phyloP scores from a whole-genome alignment of 2,113 vertebrate genomes.

The Furnarius figulus region DNA sequence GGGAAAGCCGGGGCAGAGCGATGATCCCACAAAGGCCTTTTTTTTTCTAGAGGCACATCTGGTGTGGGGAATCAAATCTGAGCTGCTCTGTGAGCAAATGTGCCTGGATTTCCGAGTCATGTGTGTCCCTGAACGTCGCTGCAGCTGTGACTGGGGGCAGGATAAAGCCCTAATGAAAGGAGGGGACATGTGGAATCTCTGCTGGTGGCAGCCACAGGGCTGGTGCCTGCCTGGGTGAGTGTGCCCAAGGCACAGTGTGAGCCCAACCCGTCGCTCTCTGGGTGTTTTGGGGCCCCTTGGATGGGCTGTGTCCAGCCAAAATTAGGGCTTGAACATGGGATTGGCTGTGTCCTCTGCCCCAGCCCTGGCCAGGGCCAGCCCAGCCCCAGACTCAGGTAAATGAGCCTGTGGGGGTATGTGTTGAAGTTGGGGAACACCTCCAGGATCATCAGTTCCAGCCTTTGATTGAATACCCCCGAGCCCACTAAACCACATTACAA shows the following conservation, averaged over 20 bases:
- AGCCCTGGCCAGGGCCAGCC: rapidly evolving
- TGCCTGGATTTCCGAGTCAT: not conserved
- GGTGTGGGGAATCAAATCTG: not conserved
- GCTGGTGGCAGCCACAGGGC: not conserved
- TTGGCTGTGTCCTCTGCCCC: not conserved
- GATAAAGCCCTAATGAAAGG: not conserved
- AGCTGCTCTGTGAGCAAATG: not conserved
- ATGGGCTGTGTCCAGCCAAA: not conserved
- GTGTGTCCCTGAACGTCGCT: not conserved
- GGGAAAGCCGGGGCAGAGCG: not conserved
- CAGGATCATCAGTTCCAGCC: not conserved
- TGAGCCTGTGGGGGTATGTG: rapidly evolving
- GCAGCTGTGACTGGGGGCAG: not conserved
- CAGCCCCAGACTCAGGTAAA: not conserved
- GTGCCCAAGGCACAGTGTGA: rapidly evolving
- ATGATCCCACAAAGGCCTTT: not conserved
- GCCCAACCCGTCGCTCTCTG: rapidly evolving
- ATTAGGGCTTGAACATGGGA: rapidly evolving
- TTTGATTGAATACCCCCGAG: not conserved
- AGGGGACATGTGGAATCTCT: not conserved
- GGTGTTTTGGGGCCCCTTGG: not conserved
- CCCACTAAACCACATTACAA: rapidly evolving
- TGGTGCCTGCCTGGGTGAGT: not conserved
- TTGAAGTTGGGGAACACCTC: not conserved
- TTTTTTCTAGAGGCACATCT: not conserved